A percentile compares a stretch with the other conserved stretches of the same genome.
Conservation (phyloP, 2,888 invertebrate genomes). For the Alcis repandata region DNA sequence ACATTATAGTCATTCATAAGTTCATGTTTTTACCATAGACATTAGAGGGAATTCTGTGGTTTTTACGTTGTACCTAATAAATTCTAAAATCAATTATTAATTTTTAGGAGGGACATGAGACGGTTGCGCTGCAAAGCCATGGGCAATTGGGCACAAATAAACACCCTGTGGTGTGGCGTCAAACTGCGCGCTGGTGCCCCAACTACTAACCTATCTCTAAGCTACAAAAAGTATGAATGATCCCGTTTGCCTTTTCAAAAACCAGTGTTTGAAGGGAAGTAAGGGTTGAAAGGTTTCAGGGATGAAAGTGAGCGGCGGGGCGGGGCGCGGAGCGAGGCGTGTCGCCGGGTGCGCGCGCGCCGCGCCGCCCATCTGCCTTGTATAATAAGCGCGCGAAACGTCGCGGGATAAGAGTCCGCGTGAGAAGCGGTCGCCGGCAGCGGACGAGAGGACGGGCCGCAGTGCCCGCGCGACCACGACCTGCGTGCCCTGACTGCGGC, state of each 20-base stretch:
- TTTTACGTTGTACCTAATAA: too few relatives aligned
- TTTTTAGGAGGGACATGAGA: too few relatives aligned
- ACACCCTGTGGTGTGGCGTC: too few relatives aligned
- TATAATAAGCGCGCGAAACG: slow-evolving; percentile 65
- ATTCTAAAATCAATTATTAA: too few relatives aligned
- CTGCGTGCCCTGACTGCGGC: slow-evolving; percentile 33
- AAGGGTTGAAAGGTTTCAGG: slow-evolving; percentile 7
- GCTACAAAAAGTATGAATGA: too few relatives aligned
- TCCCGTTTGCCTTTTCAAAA: background rate
- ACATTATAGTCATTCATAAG: too few relatives aligned
- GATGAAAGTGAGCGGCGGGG: slow-evolving; percentile 48
- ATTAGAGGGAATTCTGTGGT: too few relatives aligned
- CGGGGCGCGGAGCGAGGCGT: slow-evolving; percentile 73
- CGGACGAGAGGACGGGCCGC: slow-evolving; percentile 22
- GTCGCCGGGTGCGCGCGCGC: slow-evolving; percentile 67
- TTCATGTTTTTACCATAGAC: too few relatives aligned
- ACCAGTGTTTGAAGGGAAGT: background rate
- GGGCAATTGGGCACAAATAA: too few relatives aligned
- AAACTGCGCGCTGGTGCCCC: background rate
- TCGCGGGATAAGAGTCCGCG: slow-evolving; percentile 50
- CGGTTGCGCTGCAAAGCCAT: too few relatives aligned
- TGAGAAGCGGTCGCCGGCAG: slow-evolving; percentile 25
- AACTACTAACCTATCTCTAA: background rate
- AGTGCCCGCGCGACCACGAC: slow-evolving; percentile 34
- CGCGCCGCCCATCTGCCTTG: slow-evolving; percentile 72